Percentiles rank a stretch among this genome's conserved stretches.
Conservation (phyloP, 2,797 vertebrate genomes). For the Uromys caudimaculatus region DNA sequence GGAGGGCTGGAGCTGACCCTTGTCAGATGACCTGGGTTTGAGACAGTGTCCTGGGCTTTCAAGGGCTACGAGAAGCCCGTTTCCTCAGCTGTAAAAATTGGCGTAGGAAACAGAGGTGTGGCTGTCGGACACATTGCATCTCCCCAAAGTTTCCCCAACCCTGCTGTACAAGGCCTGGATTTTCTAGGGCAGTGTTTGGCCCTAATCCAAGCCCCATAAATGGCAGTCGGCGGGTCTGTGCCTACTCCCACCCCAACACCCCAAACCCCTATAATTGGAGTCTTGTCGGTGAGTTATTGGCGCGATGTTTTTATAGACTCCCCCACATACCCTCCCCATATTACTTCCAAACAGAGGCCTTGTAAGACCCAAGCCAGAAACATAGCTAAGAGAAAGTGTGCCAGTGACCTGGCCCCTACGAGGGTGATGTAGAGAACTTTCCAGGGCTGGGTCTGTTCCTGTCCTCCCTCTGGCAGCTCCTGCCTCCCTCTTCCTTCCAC, state of each 20-base stretch:
- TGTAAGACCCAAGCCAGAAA: conserved; percentile 43
- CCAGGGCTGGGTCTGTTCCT: conserved; percentile 52
- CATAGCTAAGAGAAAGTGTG: conserved; percentile 25
- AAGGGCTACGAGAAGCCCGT: not conserved
- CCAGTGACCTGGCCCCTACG: not conserved
- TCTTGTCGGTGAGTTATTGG: conserved; percentile 55
- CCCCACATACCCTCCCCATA: not conserved
- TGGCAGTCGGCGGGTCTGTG: not conserved
- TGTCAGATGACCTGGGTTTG: not conserved
- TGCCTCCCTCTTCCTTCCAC: conserved; percentile 9
- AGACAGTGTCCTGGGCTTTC: not conserved
- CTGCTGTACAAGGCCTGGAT: not conserved
- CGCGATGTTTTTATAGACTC: conserved; percentile 71
- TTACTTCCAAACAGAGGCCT: conserved; percentile 44
- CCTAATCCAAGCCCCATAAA: conserved; percentile 39
- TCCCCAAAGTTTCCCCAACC: not conserved
- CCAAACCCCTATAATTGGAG: conserved; percentile 26
- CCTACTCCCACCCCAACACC: not conserved
- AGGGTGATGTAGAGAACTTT: conserved; percentile 53
- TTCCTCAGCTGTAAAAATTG: conserved; percentile 1
- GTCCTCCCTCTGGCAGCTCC: not conserved
- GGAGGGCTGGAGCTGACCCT: not conserved
- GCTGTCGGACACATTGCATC: not conserved
- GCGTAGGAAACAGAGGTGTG: not conserved
- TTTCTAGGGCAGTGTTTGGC: conserved; percentile 51